Conservation (phyloP, 2,797 vertebrate species). For the Adrianichthys oophorus region DNA sequence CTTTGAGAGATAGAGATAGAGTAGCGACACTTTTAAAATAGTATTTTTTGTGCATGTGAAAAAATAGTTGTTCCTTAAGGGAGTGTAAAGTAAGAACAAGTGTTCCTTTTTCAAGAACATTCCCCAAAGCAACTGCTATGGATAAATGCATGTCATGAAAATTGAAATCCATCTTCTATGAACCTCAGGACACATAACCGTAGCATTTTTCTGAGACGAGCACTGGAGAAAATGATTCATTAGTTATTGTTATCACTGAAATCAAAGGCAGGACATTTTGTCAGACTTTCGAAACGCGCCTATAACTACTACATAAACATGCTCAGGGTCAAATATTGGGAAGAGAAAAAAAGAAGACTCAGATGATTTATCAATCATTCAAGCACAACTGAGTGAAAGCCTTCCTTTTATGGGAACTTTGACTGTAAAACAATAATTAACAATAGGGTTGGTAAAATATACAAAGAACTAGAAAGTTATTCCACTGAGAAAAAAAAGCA, state of each 20-base stretch:
- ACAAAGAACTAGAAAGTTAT: too few species aligned
- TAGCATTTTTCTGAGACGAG: background rate
- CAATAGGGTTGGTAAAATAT: too few species aligned
- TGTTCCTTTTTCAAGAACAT: slow-evolving; percentile 14
- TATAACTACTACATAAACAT: background rate
- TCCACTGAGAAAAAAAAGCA: too few species aligned
- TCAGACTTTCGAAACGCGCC: slow-evolving; percentile 1
- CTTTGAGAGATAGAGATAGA: too few species aligned
- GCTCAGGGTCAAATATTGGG: background rate
- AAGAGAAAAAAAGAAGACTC: background rate
- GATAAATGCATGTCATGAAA: background rate
- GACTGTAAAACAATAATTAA: too few species aligned
- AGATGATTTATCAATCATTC: too few species aligned
- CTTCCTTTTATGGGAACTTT: too few species aligned
- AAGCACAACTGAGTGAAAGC: too few species aligned
- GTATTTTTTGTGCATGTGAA: too few species aligned
- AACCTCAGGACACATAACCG: background rate
- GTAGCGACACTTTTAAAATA: too few species aligned
- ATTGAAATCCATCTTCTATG: background rate
- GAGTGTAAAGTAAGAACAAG: background rate
- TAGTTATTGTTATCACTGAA: background rate
- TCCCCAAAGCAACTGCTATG: slow-evolving; percentile 11
- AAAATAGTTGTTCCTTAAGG: too few species aligned
- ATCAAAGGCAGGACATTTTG: background rate
- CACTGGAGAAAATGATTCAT: background rate